Evolutionary conservation across 1,140 invertebrate genomes (phyloP).

Genomic region (Drosophila busckii): DNA sequence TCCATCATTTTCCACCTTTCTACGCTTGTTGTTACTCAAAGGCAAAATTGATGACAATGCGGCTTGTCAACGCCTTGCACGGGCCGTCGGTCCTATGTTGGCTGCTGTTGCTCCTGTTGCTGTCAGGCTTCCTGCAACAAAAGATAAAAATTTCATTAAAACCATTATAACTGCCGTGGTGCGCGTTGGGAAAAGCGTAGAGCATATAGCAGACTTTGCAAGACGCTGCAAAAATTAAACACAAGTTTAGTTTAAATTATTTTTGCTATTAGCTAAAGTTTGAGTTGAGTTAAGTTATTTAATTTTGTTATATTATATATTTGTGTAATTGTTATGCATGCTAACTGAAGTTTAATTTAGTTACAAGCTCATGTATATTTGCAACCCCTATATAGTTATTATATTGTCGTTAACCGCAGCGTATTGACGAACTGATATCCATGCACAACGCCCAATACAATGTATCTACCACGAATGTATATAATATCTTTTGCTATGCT

Average conservation of each 20-base stretch:
- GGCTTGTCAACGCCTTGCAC: slow-evolving; percentile 64
- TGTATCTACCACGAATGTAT: slow-evolving; percentile 22
- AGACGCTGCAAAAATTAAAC: no score
- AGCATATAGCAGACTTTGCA: slow-evolving; percentile 6
- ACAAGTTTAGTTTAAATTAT: background rate
- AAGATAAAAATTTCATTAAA: slow-evolving; percentile 76
- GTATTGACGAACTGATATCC: slow-evolving; percentile 38
- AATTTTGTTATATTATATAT: no score
- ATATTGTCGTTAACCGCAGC: slow-evolving; percentile 36
- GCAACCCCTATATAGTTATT: no score
- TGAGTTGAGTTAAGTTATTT: no score
- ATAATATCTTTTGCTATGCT: slow-evolving; percentile 34
- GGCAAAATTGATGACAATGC: slow-evolving; percentile 72
- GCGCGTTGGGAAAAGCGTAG: slow-evolving; percentile 25
- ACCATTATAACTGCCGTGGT: slow-evolving; percentile 60
- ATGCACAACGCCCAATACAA: slow-evolving; percentile 26
- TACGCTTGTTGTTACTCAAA: slow-evolving; percentile 40
- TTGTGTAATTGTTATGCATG: no score
- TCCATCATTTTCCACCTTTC: background rate
- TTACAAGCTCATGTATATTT: no score
- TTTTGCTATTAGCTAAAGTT: no score
- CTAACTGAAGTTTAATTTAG: no score
- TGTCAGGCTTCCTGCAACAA: slow-evolving; percentile 48
- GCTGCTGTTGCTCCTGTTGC: slow-evolving; percentile 3
- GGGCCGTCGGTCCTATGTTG: slow-evolving; percentile 14